phyloP scores from a whole-genome alignment of 2,113 vertebrate species.

The Bostrychus sinensis region DNA sequence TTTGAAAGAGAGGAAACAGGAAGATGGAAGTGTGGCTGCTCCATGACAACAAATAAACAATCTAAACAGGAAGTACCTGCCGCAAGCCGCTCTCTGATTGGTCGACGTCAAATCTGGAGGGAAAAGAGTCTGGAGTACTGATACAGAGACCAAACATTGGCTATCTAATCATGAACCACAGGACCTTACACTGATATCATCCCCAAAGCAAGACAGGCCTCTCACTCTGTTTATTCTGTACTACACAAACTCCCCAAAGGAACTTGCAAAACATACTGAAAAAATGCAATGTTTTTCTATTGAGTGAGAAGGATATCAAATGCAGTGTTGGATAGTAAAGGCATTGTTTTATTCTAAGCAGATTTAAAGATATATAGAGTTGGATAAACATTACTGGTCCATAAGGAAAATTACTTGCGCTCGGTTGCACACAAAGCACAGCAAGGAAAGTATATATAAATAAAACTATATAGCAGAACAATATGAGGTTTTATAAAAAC shows the following conservation, averaged over 20 bases:
- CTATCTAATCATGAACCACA: conserved; percentile 7
- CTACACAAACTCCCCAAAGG: not conserved
- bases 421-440: too few species aligned
- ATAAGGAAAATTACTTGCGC: too few species aligned
- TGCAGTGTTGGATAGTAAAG: not conserved
- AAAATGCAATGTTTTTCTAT: not conserved
- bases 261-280: not conserved
- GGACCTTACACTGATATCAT: not conserved
- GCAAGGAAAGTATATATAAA: too few species aligned
- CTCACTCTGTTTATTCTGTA: not conserved
- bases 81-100: conserved; percentile 40
- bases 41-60: conserved; percentile 63
- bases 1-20: conserved; percentile 45
- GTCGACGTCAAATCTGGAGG: conserved; percentile 36
- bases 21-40: conserved; percentile 38
- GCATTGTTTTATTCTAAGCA: conserved; percentile 23
- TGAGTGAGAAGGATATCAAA: not conserved
- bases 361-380: too few species aligned
- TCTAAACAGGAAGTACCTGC: conserved; percentile 12
- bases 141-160: not conserved
- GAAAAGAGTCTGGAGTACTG: conserved; percentile 10
- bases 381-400: too few species aligned
- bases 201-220: not conserved
- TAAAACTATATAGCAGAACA: too few species aligned
- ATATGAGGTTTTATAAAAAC: too few species aligned